A percentile compares a stretch with the other conserved stretches of the same genome.
These are phyloP conservation scores for Mactromeris polynyma DNA, from an alignment of 2,888 invertebrate species.

Conservation along the genomic window DNA sequence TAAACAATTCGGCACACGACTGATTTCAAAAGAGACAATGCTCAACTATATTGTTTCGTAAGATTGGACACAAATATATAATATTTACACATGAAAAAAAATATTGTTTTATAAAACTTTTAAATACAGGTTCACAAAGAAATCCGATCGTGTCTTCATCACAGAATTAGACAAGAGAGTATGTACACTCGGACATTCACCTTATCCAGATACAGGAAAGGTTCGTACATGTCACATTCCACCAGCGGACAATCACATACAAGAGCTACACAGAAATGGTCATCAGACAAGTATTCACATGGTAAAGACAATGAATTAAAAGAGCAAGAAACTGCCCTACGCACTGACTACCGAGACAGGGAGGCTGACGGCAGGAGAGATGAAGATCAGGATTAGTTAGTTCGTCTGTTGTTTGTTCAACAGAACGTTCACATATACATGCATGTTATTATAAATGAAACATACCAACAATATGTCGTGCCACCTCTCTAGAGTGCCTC, in stretches of 20 bases:
- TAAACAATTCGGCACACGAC: no score
- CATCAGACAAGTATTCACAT: background rate
- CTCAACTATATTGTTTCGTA: no score
- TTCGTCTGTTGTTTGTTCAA: no score
- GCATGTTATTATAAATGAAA: no score
- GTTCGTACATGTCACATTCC: slow-evolving; percentile 35
- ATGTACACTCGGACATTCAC: slow-evolving; percentile 50
- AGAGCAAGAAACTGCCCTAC: background rate
- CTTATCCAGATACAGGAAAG: slow-evolving; percentile 50
- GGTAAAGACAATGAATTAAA: background rate
- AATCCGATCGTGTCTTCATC: slow-evolving; percentile 51
- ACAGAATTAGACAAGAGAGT: slow-evolving; percentile 32
- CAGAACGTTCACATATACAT: no score
- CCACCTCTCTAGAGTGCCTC: no score
- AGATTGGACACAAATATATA: no score
- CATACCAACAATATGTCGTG: no score
- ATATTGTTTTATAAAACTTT: background rate
- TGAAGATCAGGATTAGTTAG: no score
- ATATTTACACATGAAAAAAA: no score
- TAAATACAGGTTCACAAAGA: slow-evolving; percentile 58
- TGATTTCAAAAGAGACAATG: no score
- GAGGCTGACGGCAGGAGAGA: no score
- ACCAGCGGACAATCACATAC: slow-evolving; percentile 3
- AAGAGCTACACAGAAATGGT: background rate
- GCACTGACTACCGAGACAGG: background rate